Evolutionary conservation across 1,140 invertebrate genomes (phyloP), one percentile per base, ranked within the genome.

Genomic region (Heliconius congener): DNA sequence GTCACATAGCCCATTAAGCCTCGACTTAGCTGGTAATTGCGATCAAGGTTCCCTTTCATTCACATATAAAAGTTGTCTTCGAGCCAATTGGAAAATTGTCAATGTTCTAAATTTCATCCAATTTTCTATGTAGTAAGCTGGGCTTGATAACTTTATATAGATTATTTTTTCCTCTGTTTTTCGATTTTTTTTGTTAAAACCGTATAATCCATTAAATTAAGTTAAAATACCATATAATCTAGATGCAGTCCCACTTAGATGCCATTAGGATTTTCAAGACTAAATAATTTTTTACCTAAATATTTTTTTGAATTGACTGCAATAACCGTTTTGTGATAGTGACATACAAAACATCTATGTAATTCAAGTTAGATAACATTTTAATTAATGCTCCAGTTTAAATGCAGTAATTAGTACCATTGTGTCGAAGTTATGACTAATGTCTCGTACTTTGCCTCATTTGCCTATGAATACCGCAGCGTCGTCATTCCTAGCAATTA

Each of bases 21-120:
- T 71, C 39, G 60, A 39, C 74, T 66, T 23, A 76, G 74, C 74
- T 39, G 74, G 42, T 76, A 70, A 76, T 76, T 70, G 19, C 60
- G 60, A 19, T 60, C 74, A 76, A 76, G 74, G 74, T 76, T 76
- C 70, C 74, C 74, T 76, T 70, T 76, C 74, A 37, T 76, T 76
- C 37, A 66, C 60, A 66, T 66, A 27, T 66, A 66, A 46, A 46
- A 27, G 60, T 66, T 66, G 60, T 66, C 27, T 27, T 16, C 60
- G 60, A 16, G 60, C 27, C 60, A 66, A 66, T 66, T 66, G 60
- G 60, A 66, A 66, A 30, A 66, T 30, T 66, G 27, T 66, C 60
- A 66, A 66, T 66, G 27, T 11, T 66, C 27, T 66, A 66, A 27
- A 66, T 66, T 66, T 30, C 30, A 30, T 66, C 0, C 4, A 13